A percentile compares a stretch with the other conserved stretches of the same genome.
phyloP scores from a whole-genome alignment of 2,797 vertebrate species.

The Esox lucius region DNA sequence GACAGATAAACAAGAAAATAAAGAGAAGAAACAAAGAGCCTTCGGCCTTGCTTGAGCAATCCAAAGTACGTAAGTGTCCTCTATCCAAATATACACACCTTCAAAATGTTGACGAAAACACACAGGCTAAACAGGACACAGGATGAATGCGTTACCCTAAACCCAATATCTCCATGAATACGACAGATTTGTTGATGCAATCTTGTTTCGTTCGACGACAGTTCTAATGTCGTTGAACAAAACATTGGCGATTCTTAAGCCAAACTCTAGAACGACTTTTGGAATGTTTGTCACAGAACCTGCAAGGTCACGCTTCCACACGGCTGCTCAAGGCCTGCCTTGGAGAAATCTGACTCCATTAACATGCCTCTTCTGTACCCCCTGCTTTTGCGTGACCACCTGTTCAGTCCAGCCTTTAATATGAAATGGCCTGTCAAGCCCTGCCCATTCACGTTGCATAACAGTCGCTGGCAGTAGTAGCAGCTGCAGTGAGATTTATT shows the following conservation, averaged over 20 bases:
- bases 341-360: slow-evolving; percentile 65
- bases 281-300: slow-evolving; percentile 68
- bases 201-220: neutral
- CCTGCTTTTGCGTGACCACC: slow-evolving; percentile 7
- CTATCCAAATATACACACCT: neutral
- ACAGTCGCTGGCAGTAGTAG: slow-evolving; percentile 39
- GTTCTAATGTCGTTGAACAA: neutral
- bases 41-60: slow-evolving; percentile 70
- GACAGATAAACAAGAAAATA: slow-evolving; percentile 59
- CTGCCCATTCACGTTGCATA: slow-evolving; percentile 30
- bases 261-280: slow-evolving; percentile 38
- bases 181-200: neutral
- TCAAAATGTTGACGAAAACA: slow-evolving; percentile 7
- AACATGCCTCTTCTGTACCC: slow-evolving; percentile 27
- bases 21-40: slow-evolving; percentile 52
- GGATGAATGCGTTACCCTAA: neutral
- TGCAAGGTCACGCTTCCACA: slow-evolving; percentile 64
- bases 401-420: slow-evolving; percentile 20
- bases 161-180: neutral
- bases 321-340: slow-evolving; percentile 55
- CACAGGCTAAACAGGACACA: slow-evolving; percentile 12
- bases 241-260: neutral
- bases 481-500: slow-evolving; percentile 32
- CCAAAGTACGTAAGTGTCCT: slow-evolving; percentile 68
- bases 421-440: slow-evolving; percentile 47